A percentile compares a stretch with the other conserved stretches of the same genome.
Conservation (phyloP, 2,888 invertebrate species). For the Zaprionus lineosus region DNA sequence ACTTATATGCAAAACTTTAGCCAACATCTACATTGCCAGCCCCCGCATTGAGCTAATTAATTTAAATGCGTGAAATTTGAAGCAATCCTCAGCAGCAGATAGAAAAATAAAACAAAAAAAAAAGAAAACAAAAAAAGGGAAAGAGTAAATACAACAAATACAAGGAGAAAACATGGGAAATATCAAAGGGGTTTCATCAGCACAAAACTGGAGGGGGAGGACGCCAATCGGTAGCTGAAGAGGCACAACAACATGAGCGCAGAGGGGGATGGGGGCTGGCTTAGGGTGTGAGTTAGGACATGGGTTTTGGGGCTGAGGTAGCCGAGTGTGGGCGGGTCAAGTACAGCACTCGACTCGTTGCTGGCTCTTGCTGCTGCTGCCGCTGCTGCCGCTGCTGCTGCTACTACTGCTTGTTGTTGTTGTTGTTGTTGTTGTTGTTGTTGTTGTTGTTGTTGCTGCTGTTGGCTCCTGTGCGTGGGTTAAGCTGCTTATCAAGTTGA, state of each 20-base stretch:
- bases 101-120: not conserved
- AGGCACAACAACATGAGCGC: no score
- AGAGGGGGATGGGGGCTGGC: no score
- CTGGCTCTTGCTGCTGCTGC: no score
- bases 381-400: conserved; percentile 30
- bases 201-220: not conserved
- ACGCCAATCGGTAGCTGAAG: no score
- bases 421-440: conserved; percentile 5
- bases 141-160: not conserved
- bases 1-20: conserved; percentile 15
- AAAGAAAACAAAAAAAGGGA: not conserved
- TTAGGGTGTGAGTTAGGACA: no score
- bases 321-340: conserved; percentile 47
- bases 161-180: conserved; percentile 38
- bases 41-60: conserved; percentile 55
- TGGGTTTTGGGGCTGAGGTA: not conserved
- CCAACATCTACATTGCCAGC: conserved; percentile 18
- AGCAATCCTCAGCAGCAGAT: conserved; percentile 50
- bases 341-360: conserved; percentile 47
- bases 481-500: conserved; percentile 78
- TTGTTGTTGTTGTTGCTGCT: conserved; percentile 23
- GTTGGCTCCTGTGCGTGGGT: conserved; percentile 58
- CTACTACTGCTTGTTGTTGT: no score
- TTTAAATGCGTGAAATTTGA: conserved; percentile 71
- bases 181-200: conserved; percentile 28